Conservation (phyloP, 2,888 invertebrate species). For the Trimorus sp. region DNA sequence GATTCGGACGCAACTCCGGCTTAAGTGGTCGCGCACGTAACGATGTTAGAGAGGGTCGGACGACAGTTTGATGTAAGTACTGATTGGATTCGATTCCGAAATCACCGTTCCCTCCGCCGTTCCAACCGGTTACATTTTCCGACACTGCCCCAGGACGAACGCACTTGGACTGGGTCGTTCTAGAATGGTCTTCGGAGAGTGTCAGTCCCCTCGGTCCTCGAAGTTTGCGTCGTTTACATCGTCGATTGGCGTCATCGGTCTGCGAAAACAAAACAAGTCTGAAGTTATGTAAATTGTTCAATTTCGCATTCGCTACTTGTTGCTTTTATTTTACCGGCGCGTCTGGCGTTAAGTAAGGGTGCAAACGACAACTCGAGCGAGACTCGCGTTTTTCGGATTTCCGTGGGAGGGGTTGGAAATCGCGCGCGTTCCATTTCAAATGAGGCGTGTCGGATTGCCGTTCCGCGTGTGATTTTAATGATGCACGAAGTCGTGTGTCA, state of each 20-base stretch:
- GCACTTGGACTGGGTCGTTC: too few relatives aligned
- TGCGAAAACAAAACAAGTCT: neutral
- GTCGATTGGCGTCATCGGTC: too few relatives aligned
- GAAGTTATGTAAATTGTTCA: conserved; percentile 12
- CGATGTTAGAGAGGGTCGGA: conserved; percentile 42
- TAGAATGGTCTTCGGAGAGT: too few relatives aligned
- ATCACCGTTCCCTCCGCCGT: neutral
- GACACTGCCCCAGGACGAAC: too few relatives aligned
- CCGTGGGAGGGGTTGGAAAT: neutral
- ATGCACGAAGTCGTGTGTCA: too few relatives aligned
- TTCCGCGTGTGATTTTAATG: too few relatives aligned
- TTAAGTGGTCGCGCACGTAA: conserved; percentile 42
- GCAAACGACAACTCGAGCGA: neutral
- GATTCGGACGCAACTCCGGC: conserved; percentile 38
- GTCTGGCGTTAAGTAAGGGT: too few relatives aligned
- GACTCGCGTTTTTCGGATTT: neutral
- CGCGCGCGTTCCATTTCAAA: too few relatives aligned
- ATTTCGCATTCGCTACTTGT: conserved; percentile 19
- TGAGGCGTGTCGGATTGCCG: too few relatives aligned
- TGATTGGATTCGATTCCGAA: conserved; percentile 33
- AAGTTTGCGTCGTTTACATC: neutral
- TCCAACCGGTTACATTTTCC: neutral
- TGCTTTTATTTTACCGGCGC: conserved; percentile 12
- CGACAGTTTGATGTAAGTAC: conserved; percentile 53
- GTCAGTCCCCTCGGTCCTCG: neutral